Evolutionary conservation across 2,888 invertebrate genomes (phyloP), one percentile per base, ranked within the genome.

Genomic region (Diaphora mendica): DNA sequence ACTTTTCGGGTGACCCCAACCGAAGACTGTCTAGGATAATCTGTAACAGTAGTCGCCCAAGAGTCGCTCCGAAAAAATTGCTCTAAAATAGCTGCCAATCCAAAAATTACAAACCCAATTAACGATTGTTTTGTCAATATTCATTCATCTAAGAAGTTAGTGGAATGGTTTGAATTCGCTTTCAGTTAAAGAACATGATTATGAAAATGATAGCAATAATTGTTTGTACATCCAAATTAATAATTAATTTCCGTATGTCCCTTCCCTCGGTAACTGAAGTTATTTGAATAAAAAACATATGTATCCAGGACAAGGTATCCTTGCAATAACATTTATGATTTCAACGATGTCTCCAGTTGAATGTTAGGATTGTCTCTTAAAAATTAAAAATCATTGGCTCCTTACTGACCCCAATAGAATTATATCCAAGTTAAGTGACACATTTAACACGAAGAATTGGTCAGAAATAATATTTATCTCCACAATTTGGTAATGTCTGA

Each of bases 341-440:
- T 15, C 0, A 26, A 59, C n/a, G 3, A 5, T 26, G 26, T 59
- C 11, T 26, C 1, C 13, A 15, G 26, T 59, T 26, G 9, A 26
- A 26, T 59, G 4, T 59, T 59, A 26, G 15, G 13, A 65, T 9
- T 44, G 20, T 64, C 64, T 51, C 17, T 20, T 17, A 51, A 66
- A 70, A 0, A 15, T 15, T 51, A 70, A 79, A 77, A 79, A 74
- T 59, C 71, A 75, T 75, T 74, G 75, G 26, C 39, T 64, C 62
- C 69, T 23, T 35, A 9, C 55, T 81, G 80, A 83, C 82, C 84
- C 42, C 74, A 66, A 73, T 82, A 75, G 55, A 48, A 72, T 67
- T 69, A 70, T 70, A 62, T 69, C 74, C 71, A 71, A 59, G 69
- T 70, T 70, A 73, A 70, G 76, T 75, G 82, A 78, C 74, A 79